Evolutionary conservation across 2,113 vertebrate genomes (phyloP), one percentile per base, ranked within the genome.

Genomic region (Corvus hawaiiensis): DNA sequence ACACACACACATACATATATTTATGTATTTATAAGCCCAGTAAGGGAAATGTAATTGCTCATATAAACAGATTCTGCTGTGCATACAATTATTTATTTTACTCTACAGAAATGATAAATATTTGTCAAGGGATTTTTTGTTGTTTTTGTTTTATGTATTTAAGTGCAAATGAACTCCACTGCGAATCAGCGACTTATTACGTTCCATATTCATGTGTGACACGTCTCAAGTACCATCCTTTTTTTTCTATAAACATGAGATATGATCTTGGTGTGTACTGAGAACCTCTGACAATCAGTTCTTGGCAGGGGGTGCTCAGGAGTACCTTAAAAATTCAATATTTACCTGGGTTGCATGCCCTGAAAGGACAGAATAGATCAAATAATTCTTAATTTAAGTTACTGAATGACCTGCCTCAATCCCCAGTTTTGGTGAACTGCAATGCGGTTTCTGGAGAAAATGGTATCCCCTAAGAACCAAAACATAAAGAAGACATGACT

Each of bases 31-130:
- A 55, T 80, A 93, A 88, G 39, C 33, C 54, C 72, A 69, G 58
- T 71, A 93, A 96, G 81, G 54, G 72, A 96, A 90, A 92, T 44
- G 49, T 39, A 94, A 93, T 84, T 72, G 30, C n/a, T 87, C 28
- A 67, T 66, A 69, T 17, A 48, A 92, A 55, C n/a, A 58, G n/a
- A 46, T 69, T 85, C 52, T 91, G 16, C 46, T 81, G 54, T 54
- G 52, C 35, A 85, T 75, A 71, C 55, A 75, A 78, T 52, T 71
- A 49, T 44, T 90, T 54, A 56, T 76, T 95, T 91, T 73, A 90
- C 13, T 61, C 26, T 63, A 61, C 21, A 87, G 83, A 92, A 93
- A 56, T 20, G 16, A 61, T 59, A 86, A 84, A 55, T 52, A 18
- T 71, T 51, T 86, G 32, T 33, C 58, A 86, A 37, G 20, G 16